Percentiles rank a stretch among this genome's conserved stretches.
phyloP scores from a whole-genome alignment of 2,797 vertebrate genomes.

The Chloroceryle amazona region DNA sequence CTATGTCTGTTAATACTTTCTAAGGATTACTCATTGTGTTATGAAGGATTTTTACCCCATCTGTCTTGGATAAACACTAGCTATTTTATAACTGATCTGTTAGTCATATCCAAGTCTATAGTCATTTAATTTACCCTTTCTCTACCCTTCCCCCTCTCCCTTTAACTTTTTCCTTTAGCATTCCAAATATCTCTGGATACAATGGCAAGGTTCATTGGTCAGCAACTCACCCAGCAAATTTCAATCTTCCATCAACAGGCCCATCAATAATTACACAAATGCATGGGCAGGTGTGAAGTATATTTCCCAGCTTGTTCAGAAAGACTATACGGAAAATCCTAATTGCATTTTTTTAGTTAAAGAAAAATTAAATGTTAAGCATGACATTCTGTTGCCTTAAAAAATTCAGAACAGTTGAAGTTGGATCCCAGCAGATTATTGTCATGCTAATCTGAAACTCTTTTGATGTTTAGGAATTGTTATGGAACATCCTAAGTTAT shows the following conservation, averaged over 20 bases:
- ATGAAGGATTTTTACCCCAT: neutral
- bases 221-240: constrained; percentile 78
- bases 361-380: constrained; percentile 56
- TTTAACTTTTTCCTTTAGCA: constrained; percentile 76
- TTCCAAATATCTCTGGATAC: constrained; percentile 85
- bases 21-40: neutral
- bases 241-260: constrained; percentile 71
- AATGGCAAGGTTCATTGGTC: constrained; percentile 82
- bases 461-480: neutral
- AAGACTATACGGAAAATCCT: constrained; percentile 14
- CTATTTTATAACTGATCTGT: constrained; percentile 11
- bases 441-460: neutral
- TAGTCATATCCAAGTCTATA: constrained; percentile 27
- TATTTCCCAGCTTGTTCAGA: constrained; percentile 56
- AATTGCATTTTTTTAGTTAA: constrained; percentile 55
- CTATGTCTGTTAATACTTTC: neutral
- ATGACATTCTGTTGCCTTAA: neutral
- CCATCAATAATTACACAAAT: constrained; percentile 69
- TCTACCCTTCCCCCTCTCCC: neutral
- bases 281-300: constrained; percentile 78
- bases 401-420: neutral
- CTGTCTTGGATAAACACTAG: neutral
- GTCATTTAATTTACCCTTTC: constrained; percentile 42
- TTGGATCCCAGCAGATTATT: neutral
- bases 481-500: accelerated